Conservation (phyloP, 2,113 vertebrate species). For the Oreotrochilus melanogaster region DNA sequence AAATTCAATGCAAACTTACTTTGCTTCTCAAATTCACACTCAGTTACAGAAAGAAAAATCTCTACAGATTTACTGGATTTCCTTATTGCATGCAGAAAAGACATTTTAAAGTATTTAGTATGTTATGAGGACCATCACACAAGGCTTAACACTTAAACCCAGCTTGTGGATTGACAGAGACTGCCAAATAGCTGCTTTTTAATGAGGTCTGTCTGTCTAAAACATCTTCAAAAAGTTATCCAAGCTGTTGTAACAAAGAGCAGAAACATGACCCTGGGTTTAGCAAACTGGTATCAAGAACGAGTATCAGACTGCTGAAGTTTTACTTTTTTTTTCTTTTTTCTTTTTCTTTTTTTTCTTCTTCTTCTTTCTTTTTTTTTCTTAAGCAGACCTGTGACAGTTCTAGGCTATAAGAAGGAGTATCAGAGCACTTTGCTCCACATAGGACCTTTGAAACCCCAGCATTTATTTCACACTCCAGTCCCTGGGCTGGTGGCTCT, state of each 20-base stretch:
- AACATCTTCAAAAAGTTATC: neutral
- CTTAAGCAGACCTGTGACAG: neutral
- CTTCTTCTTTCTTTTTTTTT: no score
- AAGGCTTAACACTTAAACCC: neutral
- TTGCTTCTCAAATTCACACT: neutral
- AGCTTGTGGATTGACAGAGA: neutral
- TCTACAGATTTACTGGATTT: neutral
- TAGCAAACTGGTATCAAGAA: neutral
- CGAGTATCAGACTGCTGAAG: neutral
- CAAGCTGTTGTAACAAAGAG: neutral
- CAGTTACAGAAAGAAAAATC: neutral
- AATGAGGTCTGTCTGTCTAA: neutral
- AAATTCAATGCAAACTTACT: neutral
- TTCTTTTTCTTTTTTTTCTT: neutral
- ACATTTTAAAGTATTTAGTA: neutral
- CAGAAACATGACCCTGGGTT: neutral
- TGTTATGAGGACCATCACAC: neutral
- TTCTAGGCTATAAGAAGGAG: neutral
- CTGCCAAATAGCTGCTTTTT: neutral
- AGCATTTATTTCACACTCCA: neutral
- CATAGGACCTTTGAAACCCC: neutral
- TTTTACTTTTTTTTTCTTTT: neutral
- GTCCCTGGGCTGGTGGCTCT: neutral
- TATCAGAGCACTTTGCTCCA: neutral
- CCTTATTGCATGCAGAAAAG: neutral